Evolutionary conservation across 2,797 vertebrate genomes (phyloP), one percentile per base, ranked within the genome.

Genomic region (Malacoctenus gilli): DNA sequence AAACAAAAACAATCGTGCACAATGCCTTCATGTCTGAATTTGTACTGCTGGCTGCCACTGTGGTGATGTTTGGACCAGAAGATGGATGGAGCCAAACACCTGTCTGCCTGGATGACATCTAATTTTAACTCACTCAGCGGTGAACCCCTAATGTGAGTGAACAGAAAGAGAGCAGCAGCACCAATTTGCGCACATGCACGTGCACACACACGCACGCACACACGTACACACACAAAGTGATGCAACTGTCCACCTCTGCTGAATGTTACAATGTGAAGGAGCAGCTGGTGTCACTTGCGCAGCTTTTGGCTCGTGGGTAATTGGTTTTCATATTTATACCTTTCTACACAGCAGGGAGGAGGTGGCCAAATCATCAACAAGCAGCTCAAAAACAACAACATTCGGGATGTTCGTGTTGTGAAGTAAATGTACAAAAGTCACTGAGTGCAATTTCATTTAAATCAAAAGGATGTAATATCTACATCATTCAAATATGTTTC

Each of bases 321-420:
- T 83, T 85, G 59, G 69, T 81, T 75, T 81, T 82, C 47, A 64
- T 31, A 81, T 68, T 8, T 68, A 59, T 40, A 67, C 43, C 65
- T 72, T 67, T 52, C 59, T 64, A 49, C 22, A 25, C 32, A 0
- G 4, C 35, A 42, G 35, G 41, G 36, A 57, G 28, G 54, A 75
- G 35, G 23, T 12, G 50, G 65, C 63, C 50, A 60, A 44, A 43
- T 53, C 49, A 71, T 72, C 63, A 64, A 48, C 41, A 18, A 7
- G 20, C 18, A n/a, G 30, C 28, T 68, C 28, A 37, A 40, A 43
- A 30, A 12, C 22, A 23, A 4, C 8, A 23, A 4, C 54, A 35
- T 10, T 9, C 3, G n/a, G 19, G 16, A 49, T 0, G 3, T 42
- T 28, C 42, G 3, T 14, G 20, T 12, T 47, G 44, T 23, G 22